phyloP scores from a whole-genome alignment of 30 jellyfish, hydroid and myxozoan species.

The Rhopilema esculentum region DNA sequence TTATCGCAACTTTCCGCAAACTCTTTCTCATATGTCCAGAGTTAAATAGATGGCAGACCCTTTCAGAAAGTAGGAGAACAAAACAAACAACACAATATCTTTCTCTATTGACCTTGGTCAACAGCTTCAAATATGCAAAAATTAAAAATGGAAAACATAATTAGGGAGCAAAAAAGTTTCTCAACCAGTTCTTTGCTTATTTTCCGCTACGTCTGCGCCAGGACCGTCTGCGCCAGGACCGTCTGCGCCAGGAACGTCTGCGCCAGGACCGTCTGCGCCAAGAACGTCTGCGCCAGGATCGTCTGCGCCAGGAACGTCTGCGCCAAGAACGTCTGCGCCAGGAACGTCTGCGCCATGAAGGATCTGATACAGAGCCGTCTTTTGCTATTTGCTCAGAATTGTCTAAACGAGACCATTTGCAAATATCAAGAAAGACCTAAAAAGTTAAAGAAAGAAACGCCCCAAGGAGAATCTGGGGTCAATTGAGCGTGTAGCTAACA shows the following conservation, averaged over 20 bases:
- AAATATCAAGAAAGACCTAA: background rate
- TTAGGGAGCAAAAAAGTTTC: no score
- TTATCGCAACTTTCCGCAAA: no score
- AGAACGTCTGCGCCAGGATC: background rate
- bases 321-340: background rate
- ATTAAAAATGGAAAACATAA: no score
- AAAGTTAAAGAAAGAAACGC: background rate
- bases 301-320: background rate
- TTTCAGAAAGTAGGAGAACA: no score
- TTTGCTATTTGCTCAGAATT: background rate
- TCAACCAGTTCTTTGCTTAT: no score
- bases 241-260: constrained; percentile 15
- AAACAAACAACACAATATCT: no score
- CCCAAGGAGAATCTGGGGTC: no score
- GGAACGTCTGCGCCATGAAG: background rate
- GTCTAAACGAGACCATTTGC: background rate
- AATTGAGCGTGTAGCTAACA: no score
- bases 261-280: background rate
- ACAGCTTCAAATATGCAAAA: no score
- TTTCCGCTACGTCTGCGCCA: constrained; percentile 4
- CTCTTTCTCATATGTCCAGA: no score
- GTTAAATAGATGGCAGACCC: no score
- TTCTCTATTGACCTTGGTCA: no score
- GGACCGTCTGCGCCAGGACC: constrained; percentile 8
- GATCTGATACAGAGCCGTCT: background rate